Percentiles rank a stretch among this genome's conserved stretches.
Evolutionary conservation across 2,113 vertebrate species (phyloP).

Genomic region (Corvus hawaiiensis): DNA sequence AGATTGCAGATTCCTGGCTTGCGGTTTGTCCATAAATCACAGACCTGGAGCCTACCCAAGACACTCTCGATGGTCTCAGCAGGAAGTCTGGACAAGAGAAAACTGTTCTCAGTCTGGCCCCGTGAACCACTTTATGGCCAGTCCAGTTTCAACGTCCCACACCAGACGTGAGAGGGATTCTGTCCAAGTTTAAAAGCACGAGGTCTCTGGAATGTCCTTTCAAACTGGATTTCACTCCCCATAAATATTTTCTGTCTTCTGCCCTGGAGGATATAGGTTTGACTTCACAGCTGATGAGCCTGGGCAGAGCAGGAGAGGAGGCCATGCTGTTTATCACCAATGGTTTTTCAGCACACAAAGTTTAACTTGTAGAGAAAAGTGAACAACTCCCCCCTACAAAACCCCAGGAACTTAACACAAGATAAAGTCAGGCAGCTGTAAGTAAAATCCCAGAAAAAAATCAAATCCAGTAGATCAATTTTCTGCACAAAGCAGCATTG

Average conservation of each 20-base stretch:
- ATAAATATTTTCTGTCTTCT: slow-evolving; percentile 45
- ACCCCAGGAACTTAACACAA: background rate
- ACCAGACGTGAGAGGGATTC: background rate
- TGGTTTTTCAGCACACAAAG: background rate
- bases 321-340: background rate
- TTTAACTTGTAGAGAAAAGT: background rate
- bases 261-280: background rate
- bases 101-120: slow-evolving; percentile 42
- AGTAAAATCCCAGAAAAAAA: background rate
- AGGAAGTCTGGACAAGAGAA: slow-evolving; percentile 48
- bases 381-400: background rate
- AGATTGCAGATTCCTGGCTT: slow-evolving; percentile 58
- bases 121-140: background rate
- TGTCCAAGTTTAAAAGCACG: slow-evolving; percentile 20
- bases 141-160: background rate
- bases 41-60: slow-evolving; percentile 47
- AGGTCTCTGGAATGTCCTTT: slow-evolving; percentile 27
- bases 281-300: background rate
- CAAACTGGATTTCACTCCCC: slow-evolving; percentile 36
- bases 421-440: background rate
- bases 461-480: background rate
- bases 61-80: slow-evolving; percentile 19
- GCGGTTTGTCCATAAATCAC: slow-evolving; percentile 54
- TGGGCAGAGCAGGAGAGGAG: background rate
- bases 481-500: background rate